A percentile compares a stretch with the other conserved stretches of the same genome.
phyloP scores from a whole-genome alignment of 1,140 invertebrate genomes.

The Drosophila gunungcola region DNA sequence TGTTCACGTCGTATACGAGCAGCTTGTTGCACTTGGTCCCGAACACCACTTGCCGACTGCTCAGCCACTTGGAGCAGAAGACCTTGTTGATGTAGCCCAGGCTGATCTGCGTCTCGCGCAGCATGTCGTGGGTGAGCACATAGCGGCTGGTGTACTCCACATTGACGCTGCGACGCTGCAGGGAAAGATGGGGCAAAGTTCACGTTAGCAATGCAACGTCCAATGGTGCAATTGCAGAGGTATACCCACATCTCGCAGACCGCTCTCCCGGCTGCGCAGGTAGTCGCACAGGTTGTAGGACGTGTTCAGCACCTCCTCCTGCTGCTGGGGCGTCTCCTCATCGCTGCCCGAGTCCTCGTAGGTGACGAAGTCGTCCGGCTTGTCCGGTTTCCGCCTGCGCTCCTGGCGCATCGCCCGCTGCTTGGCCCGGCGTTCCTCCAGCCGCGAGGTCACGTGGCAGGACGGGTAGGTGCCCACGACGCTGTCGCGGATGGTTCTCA shows the following conservation, averaged over 20 bases:
- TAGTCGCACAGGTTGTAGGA: slow-evolving; percentile 95
- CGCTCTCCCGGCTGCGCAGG: slow-evolving; percentile 90
- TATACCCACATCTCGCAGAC: slow-evolving; percentile 87
- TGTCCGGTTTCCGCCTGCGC: slow-evolving; percentile 91
- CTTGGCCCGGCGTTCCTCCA: slow-evolving; percentile 90
- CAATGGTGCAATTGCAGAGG: background rate
- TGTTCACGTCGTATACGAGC: slow-evolving; percentile 93
- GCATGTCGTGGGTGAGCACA: slow-evolving; percentile 94
- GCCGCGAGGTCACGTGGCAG: slow-evolving; percentile 88
- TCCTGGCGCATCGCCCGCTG: slow-evolving; percentile 88
- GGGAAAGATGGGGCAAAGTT: slow-evolving; percentile 15
- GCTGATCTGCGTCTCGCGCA: slow-evolving; percentile 92
- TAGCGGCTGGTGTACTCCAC: slow-evolving; percentile 92
- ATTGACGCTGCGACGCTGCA: slow-evolving; percentile 88
- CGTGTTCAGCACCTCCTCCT: slow-evolving; percentile 90
- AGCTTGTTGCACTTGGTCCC: slow-evolving; percentile 98
- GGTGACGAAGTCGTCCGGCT: slow-evolving; percentile 94
- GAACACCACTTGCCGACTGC: slow-evolving; percentile 96
- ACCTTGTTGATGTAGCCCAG: slow-evolving; percentile 97
- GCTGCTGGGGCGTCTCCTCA: slow-evolving; percentile 89
- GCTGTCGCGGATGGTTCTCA: slow-evolving; percentile 84
- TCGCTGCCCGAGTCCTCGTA: slow-evolving; percentile 95
- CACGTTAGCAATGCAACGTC: slow-evolving; percentile 8
- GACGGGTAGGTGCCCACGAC: slow-evolving; percentile 88
- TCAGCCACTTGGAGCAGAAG: slow-evolving; percentile 98